A percentile compares a stretch with the other conserved stretches of the same genome.
Conservation (phyloP, 2,888 invertebrate genomes). For the Callinectes sapidus region DNA sequence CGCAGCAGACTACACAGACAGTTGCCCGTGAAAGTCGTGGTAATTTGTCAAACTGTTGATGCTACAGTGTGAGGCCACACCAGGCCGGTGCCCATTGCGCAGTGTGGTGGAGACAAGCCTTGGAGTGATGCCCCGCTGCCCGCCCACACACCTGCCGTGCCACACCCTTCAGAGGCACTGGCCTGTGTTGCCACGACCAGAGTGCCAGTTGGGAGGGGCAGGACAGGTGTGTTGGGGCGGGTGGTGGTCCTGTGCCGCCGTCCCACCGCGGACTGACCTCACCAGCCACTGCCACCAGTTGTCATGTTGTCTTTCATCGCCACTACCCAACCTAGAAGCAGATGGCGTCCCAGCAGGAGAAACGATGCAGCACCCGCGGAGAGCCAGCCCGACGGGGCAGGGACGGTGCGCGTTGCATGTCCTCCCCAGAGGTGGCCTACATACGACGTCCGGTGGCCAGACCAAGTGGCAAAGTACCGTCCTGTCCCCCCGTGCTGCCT, state of each 20-base stretch:
- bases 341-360: conserved; percentile 67
- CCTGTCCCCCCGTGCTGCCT: conserved; percentile 62
- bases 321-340: conserved; percentile 69
- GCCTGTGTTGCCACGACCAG: background rate
- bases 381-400: conserved; percentile 51
- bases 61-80: conserved; percentile 63
- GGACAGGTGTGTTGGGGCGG: conserved; percentile 55
- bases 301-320: conserved; percentile 71
- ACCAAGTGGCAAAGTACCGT: conserved; percentile 57
- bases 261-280: conserved; percentile 70
- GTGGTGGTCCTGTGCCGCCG: conserved; percentile 64
- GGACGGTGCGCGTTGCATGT: conserved; percentile 57
- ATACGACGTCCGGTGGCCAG: conserved; percentile 54
- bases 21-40: conserved; percentile 52
- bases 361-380: conserved; percentile 62
- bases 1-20: conserved; percentile 50
- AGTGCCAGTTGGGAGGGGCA: conserved; percentile 23
- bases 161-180: conserved; percentile 21
- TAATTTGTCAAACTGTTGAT: conserved; percentile 56
- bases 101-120: conserved; percentile 68
- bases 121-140: conserved; percentile 66
- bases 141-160: conserved; percentile 54
- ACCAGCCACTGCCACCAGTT: conserved; percentile 71
- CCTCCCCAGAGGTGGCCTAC: conserved; percentile 29
- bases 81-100: conserved; percentile 60